These are phyloP conservation scores for Murina feae DNA, from an alignment of 2,113 vertebrate genomes.

Conservation along the genomic window DNA sequence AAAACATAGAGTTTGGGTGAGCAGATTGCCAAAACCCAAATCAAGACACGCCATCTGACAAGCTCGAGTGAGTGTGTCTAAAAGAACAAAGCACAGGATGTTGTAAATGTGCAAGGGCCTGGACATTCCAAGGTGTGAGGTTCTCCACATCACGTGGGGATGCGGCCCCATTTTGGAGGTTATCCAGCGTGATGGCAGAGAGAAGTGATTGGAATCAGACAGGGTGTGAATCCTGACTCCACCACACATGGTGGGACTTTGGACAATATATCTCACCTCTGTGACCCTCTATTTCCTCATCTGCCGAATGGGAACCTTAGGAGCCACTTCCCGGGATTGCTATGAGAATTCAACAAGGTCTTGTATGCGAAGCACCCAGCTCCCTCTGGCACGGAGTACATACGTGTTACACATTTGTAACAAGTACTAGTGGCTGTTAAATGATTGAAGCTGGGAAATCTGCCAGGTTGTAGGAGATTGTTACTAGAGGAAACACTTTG, in stretches of 20 bases:
- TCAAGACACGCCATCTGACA: neutral
- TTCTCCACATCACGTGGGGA: neutral
- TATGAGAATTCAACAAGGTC: neutral
- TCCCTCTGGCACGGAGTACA: neutral
- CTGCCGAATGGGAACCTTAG: neutral
- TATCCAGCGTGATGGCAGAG: rapidly evolving
- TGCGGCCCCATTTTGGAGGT: neutral
- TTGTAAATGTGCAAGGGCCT: neutral
- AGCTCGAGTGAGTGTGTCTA: neutral
- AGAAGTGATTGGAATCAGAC: neutral
- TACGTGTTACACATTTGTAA: neutral
- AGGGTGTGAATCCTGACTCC: neutral
- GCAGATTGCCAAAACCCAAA: neutral
- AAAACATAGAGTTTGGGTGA: neutral
- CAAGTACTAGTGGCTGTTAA: too few species aligned
- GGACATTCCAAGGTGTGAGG: neutral
- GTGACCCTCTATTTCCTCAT: neutral
- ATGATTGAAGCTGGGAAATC: neutral
- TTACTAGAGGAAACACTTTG: neutral
- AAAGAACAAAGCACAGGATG: too few species aligned
- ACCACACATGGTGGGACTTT: neutral
- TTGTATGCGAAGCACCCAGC: neutral
- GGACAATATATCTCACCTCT: neutral
- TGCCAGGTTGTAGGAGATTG: neutral
- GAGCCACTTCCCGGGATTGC: neutral